Base-by-base conservation (phyloP, 2,888 invertebrate genomes). In the Drymonia ruficornis region DNA sequence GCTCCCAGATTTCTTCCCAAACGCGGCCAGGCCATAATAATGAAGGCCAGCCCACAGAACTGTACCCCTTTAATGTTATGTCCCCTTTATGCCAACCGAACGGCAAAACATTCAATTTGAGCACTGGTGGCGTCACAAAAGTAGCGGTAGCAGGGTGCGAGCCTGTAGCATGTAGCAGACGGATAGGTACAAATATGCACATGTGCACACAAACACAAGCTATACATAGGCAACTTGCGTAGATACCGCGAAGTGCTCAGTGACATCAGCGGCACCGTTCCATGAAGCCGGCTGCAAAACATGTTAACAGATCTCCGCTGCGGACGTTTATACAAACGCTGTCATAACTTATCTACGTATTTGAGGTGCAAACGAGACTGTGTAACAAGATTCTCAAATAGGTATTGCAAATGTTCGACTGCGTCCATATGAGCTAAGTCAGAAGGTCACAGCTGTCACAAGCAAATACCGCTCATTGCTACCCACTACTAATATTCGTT, bases 221-320 rank as follows among this genome's bases (percentile, higher is more conserved):
- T 59, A 55, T 59, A 55, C 43, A 49, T 46, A 60, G 55, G 56
- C 55, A 65, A 63, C 67, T 70, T 59, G 59, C 55, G 49, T 55
- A 67, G 42, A 60, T 45, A 65, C 55, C 56, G 63, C 53, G 61
- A 72, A 75, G 70, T 68, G 70, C 65, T 60, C 67, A 68, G 70
- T 83, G 80, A 81, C 83, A 83, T 83, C 80, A 81, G 71, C 70
- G 55, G 51, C 49, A 52, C 52, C 49, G 49, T 65, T 67, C 61
- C 19, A 59, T 56, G 65, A 65, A 71, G 49, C 50, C 59, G 58
- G 52, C 49, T 60, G 59, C 55, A 53, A 61, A 68, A 56, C 23
- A 44, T 50, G 46, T 50, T 54, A 49, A 16, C 50, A 50, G 49
- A 52, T 56, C 18, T 58, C 47, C 42, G 36, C 31, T 46, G 56